Conservation (phyloP, 1,140 invertebrate genomes). For the Thereuonema tuberculata region DNA sequence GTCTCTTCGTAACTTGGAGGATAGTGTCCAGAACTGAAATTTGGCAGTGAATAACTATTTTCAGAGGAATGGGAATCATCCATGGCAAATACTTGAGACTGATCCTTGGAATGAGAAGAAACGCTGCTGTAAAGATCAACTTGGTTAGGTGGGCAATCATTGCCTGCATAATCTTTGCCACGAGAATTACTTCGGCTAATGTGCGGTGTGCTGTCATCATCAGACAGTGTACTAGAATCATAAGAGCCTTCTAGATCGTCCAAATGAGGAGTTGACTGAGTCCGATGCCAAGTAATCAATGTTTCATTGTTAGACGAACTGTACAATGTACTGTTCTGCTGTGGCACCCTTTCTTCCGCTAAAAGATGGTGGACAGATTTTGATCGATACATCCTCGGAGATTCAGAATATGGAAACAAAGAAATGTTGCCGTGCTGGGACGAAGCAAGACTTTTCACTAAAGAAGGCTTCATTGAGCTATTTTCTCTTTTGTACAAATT, state of each 20-base stretch:
- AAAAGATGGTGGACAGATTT: slow-evolving; percentile 21
- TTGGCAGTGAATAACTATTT: slow-evolving; percentile 20
- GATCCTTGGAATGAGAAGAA: neutral
- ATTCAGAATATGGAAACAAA: neutral
- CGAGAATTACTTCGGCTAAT: slow-evolving; percentile 38
- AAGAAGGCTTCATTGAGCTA: neutral
- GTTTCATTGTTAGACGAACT: neutral
- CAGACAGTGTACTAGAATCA: slow-evolving; percentile 38
- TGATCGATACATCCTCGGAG: slow-evolving; percentile 19
- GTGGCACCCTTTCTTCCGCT: neutral
- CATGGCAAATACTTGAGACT: neutral
- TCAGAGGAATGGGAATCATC: slow-evolving; percentile 17
- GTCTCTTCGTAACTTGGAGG: slow-evolving; percentile 28
- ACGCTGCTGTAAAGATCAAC: neutral
- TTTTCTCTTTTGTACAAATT: slow-evolving; percentile 21
- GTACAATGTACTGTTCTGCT: neutral
- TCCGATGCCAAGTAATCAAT: neutral
- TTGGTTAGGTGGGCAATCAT: neutral
- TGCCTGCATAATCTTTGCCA: slow-evolving; percentile 30
- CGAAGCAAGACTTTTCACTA: neutral
- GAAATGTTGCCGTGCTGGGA: neutral
- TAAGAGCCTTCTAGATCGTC: slow-evolving; percentile 31
- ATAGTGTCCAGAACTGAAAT: slow-evolving; percentile 15
- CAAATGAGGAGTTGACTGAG: slow-evolving; percentile 29
- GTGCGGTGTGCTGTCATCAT: slow-evolving; percentile 40